phyloP scores from a whole-genome alignment of 2,113 vertebrate species.

The Merops nubicus region DNA sequence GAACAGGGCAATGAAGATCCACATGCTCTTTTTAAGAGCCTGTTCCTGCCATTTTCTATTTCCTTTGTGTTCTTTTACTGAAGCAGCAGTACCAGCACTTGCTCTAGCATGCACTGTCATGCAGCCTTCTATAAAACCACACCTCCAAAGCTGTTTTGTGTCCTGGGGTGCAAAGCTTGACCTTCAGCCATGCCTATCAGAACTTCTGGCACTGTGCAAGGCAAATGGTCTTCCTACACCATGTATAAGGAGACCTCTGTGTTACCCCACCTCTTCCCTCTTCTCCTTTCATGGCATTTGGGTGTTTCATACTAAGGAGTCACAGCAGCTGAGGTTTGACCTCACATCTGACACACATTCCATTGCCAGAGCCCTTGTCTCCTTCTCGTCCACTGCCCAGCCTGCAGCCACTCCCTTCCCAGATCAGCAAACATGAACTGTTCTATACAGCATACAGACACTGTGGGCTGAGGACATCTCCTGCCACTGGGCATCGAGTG shows the following conservation, averaged over 20 bases:
- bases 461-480: background rate
- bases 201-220: background rate
- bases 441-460: background rate
- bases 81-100: background rate
- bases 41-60: background rate
- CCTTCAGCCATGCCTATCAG: background rate
- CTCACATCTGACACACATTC: fast-evolving
- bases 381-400: background rate
- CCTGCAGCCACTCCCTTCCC: fast-evolving
- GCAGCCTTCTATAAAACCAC: background rate
- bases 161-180: background rate
- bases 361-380: background rate
- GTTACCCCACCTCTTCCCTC: fast-evolving
- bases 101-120: background rate
- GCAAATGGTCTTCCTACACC: background rate
- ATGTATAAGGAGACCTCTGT: fast-evolving
- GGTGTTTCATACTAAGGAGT: background rate
- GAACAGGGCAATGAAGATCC: background rate
- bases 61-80: background rate
- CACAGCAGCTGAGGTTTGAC: background rate
- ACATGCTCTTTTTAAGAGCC: fast-evolving
- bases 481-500: fast-evolving
- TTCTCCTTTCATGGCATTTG: background rate
- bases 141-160: background rate
- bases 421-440: background rate